Evolutionary conservation across 2,888 invertebrate genomes (phyloP), one percentile per base, ranked within the genome.

Genomic region (Strigamia maritima): DNA sequence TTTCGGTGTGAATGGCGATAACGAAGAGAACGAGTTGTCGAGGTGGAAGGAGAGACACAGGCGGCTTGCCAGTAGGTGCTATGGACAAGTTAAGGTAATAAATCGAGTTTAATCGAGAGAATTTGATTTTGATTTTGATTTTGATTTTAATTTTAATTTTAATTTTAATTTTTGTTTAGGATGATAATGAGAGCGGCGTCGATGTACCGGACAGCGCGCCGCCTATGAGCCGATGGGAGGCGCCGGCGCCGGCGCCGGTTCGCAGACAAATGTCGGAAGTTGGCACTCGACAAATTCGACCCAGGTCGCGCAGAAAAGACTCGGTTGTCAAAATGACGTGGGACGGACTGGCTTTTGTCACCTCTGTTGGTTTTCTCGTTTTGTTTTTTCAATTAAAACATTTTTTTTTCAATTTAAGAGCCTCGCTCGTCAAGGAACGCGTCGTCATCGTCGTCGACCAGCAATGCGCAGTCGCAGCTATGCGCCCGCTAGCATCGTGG

Each of bases 271-370:
- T 49, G 49, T 49, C 49, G 6, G 49, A 49, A 6, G 16, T 49
- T 49, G 49, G 49, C 8, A 49, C 49, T 10, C 14, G 49, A 49
- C 76, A 35, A 35, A 28, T 26, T 3, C 76, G 35, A 19, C 76
- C 76, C 8, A 26, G 75, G 40, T 24, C 65, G 76, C 75, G 79
- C 75, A 75, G 82, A 82, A 86, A 86, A 81, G 93, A 94, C 84
- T 93, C 94, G 81, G 94, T 94, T 40, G 92, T 93, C 60, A 89
- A 92, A 84, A 92, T 94, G 90, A 93, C 94, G 28, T 90, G 92
- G 86, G 91, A 91, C 83, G 93, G 93, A 81, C 88, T 94, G 79
- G 91, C 92, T 83, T 92, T 92, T 86, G 91, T 93, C 85, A 91
- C 92, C 83, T 91, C 91, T 87, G 94, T 76, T 31, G 10, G 38